Evolutionary conservation across 2,113 vertebrate species (phyloP), one percentile per base, ranked within the genome.

Genomic region (Macquaria australasica): DNA sequence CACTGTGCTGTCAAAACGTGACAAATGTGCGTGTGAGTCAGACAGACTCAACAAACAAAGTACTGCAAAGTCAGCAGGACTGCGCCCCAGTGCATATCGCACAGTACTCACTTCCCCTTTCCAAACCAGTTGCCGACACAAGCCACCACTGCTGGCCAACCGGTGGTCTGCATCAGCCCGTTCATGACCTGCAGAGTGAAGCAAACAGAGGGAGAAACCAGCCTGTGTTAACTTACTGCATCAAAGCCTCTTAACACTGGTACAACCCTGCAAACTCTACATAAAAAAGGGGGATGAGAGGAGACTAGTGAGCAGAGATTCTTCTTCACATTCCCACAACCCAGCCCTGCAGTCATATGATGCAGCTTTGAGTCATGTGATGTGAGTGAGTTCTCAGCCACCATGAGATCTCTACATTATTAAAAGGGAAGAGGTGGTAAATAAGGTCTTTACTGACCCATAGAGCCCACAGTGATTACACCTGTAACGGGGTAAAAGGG

Each of bases 81-180:
- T 43, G 21, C n/a, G 1, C 9, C 34, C 10, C 1, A 0, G 8
- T 9, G 31, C 23, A 63, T 28, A 6, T 25, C 2, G 6, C 1
- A 8, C 1, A 0, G 1, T 83, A 98, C 98, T 98, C 89, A 99
- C 98, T 97, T 99, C 90, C 98, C 98, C 91, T 99, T 99, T 84
- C 98, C 98, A 3, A 99, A 99, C 98, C 98, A 99, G 96, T 99
- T 99, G 28, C 98, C 98, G 0, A 99, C 94, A 0, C 98, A 99
- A 0, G 98, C 94, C 80, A 99, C 98, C 0, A 99, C 98, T 0
- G 98, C 92, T 0, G 98, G 98, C 98, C 98, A 99, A 6, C 98
- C 98, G 0, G 98, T 99, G 0, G 98, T 99, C 96, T 99, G 98
- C 53, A 95, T 96, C 71, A 99, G 92, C 14, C 98, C 98, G 0